These are phyloP conservation scores for Drosophila sulfurigaster DNA, from an alignment of 1,140 invertebrate species.

Conservation along the genomic window DNA sequence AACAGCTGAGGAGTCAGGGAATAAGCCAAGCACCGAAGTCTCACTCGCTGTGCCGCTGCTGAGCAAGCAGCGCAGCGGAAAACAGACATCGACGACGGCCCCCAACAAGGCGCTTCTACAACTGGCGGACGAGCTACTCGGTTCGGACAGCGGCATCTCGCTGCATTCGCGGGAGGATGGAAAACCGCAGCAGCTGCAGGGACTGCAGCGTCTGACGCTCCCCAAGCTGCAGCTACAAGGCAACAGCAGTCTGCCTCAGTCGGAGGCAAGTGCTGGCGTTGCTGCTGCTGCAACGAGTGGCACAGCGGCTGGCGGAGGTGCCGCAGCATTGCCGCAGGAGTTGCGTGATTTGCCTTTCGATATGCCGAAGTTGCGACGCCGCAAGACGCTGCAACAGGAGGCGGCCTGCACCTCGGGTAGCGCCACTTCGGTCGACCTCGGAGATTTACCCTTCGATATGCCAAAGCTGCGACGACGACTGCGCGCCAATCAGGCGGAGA, in stretches of 20 bases:
- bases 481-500: slow-evolving; percentile 78
- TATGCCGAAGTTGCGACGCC: slow-evolving; percentile 94
- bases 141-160: slow-evolving; percentile 94
- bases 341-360: slow-evolving; percentile 93
- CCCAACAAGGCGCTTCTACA: slow-evolving; percentile 92
- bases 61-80: slow-evolving; percentile 16
- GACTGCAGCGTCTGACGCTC: slow-evolving; percentile 86
- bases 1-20: slow-evolving; percentile 85
- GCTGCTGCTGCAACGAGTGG: neutral
- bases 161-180: slow-evolving; percentile 92
- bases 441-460: slow-evolving; percentile 95
- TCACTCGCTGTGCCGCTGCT: slow-evolving; percentile 27
- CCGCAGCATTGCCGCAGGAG: slow-evolving; percentile 88
- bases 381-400: slow-evolving; percentile 86
- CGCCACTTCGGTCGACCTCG: slow-evolving; percentile 90
- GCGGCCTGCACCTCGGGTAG: slow-evolving; percentile 89
- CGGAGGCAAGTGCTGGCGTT: slow-evolving; percentile 3
- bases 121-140: slow-evolving; percentile 91
- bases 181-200: slow-evolving; percentile 86
- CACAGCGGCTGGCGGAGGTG: neutral
- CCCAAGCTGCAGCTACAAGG: slow-evolving; percentile 85
- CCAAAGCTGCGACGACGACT: slow-evolving; percentile 91
- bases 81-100: slow-evolving; percentile 81
- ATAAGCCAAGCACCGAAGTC: slow-evolving; percentile 6
- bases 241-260: slow-evolving; percentile 30